Conservation (phyloP, 2,113 vertebrate species). For the Bothrops jararaca region DNA sequence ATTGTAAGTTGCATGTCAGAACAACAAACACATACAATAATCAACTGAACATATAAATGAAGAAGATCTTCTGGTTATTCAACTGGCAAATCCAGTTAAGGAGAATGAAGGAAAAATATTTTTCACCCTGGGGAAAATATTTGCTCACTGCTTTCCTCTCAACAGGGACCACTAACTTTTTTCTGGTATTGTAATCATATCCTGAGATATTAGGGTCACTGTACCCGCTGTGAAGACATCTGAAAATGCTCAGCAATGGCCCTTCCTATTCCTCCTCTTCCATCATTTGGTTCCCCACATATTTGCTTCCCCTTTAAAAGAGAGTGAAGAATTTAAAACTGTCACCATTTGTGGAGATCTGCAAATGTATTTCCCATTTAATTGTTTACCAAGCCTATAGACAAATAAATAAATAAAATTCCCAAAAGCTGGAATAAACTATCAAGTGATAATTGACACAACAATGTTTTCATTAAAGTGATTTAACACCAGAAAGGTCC, state of each 20-base stretch:
- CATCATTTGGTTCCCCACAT: conserved; percentile 32
- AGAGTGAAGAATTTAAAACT: conserved; percentile 30
- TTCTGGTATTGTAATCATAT: neutral
- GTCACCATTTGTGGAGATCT: conserved; percentile 29
- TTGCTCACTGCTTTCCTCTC: conserved; percentile 17
- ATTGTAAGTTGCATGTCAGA: neutral
- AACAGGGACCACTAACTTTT: neutral
- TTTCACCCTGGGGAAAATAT: neutral
- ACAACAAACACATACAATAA: neutral
- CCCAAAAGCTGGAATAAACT: conserved; percentile 51
- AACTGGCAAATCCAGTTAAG: conserved; percentile 8
- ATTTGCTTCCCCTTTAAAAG: conserved; percentile 45
- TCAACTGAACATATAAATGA: conserved; percentile 3
- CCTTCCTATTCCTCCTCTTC: conserved; percentile 7
- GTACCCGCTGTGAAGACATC: conserved; percentile 2
- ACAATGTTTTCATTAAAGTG: neutral
- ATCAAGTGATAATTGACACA: neutral
- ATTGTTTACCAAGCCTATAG: conserved; percentile 37
- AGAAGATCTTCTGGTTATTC: conserved; percentile 17
- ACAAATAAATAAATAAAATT: conserved; percentile 23
- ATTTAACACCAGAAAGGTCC: neutral
- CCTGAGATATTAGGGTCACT: conserved; percentile 35
- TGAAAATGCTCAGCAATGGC: conserved; percentile 21
- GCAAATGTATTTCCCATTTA: conserved; percentile 23
- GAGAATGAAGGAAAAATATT: conserved; percentile 22